These are phyloP conservation scores for Cosmopolites sordidus DNA, from an alignment of 2,888 invertebrate genomes.

Conservation along the genomic window DNA sequence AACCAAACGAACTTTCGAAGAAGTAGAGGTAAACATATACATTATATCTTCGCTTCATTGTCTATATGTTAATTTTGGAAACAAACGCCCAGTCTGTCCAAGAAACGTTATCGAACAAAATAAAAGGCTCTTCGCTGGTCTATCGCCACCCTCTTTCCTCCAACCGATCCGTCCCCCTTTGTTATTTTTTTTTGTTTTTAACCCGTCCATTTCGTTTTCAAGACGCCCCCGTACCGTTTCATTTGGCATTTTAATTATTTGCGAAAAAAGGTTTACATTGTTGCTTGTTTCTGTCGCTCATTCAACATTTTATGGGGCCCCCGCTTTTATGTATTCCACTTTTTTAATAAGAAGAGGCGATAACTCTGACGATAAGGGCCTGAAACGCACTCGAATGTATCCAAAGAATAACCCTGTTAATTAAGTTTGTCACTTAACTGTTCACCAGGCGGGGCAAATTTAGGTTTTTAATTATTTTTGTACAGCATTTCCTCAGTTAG, in stretches of 20 bases:
- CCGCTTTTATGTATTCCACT: constrained; percentile 26
- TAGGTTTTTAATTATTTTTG: constrained; percentile 54
- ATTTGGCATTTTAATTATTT: constrained; percentile 27
- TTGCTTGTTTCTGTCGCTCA: constrained; percentile 26
- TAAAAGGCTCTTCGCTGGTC: too few species aligned
- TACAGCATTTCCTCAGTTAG: constrained; percentile 53
- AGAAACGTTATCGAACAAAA: too few species aligned
- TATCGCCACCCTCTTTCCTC: too few species aligned
- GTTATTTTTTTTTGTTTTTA: too few species aligned
- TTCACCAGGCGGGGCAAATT: constrained; percentile 47
- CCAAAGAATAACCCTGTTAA: constrained; percentile 49
- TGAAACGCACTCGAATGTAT: constrained; percentile 42
- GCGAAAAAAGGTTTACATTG: constrained; percentile 25
- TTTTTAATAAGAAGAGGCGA: constrained; percentile 38
- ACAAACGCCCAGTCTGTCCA: too few species aligned
- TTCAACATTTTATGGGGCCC: constrained; percentile 21
- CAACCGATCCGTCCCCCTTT: too few species aligned
- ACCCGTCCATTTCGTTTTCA: neutral
- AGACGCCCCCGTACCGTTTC: constrained; percentile 4
- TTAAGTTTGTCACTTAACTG: constrained; percentile 52
- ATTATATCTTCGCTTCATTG: too few species aligned
- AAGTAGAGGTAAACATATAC: too few species aligned
- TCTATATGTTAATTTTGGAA: too few species aligned
- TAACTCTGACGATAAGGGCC: constrained; percentile 45
- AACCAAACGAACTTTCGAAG: too few species aligned